Evolutionary conservation across 2,888 invertebrate genomes (phyloP).

Genomic region (Entomobrya proxima): DNA sequence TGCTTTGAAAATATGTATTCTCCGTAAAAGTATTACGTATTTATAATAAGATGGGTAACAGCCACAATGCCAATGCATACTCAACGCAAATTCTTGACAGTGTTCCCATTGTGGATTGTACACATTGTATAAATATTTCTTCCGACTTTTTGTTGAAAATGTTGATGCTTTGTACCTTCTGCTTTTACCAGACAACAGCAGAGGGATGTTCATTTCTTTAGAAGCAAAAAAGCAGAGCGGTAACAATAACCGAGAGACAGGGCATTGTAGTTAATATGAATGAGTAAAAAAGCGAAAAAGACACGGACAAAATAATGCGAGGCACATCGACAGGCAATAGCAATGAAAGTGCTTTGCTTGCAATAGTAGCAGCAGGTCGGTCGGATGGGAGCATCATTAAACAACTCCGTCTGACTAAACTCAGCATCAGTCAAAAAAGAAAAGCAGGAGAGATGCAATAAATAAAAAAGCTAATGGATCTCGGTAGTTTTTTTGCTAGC

Average conservation of each 20-base stretch:
- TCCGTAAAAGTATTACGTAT: too few relatives aligned
- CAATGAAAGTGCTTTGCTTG: slow-evolving; percentile 7
- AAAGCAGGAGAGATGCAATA: slow-evolving; percentile 65
- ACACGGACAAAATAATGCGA: slow-evolving; percentile 15
- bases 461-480: slow-evolving; percentile 72
- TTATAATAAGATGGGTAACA: too few relatives aligned
- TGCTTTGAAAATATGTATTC: neutral
- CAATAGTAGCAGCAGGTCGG: slow-evolving; percentile 37
- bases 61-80: too few relatives aligned
- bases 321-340: slow-evolving; percentile 48
- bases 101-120: too few relatives aligned
- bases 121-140: slow-evolving; percentile 1
- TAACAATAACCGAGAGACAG: slow-evolving; percentile 18
- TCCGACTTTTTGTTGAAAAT: slow-evolving; percentile 11
- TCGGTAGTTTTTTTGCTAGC: slow-evolving; percentile 62
- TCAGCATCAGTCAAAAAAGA: slow-evolving; percentile 48
- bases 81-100: neutral
- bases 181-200: slow-evolving; percentile 10
- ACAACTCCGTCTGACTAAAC: slow-evolving; percentile 11
- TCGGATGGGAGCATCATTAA: slow-evolving; percentile 55
- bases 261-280: slow-evolving; percentile 25
- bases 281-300: slow-evolving; percentile 33
- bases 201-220: slow-evolving; percentile 11
- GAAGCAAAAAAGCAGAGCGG: slow-evolving; percentile 20
- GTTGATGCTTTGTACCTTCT: slow-evolving; percentile 17